These are phyloP conservation scores for Lobophora halterata DNA, from an alignment of 2,888 invertebrate species.

Conservation along the genomic window DNA sequence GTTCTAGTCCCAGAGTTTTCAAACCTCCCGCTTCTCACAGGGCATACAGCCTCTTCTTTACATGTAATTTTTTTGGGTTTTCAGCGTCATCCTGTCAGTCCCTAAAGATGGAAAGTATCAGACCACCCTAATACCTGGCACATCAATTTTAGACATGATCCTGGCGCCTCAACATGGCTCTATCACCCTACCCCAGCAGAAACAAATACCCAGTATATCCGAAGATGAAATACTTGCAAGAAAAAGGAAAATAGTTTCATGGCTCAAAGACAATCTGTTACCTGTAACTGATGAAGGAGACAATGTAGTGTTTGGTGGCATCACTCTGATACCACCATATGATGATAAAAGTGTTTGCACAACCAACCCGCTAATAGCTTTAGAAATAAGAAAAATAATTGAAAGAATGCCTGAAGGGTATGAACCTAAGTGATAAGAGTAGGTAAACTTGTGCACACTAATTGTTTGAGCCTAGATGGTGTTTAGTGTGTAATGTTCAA, in stretches of 20 bases:
- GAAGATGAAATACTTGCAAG: slow-evolving; percentile 37
- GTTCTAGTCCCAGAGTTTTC: too few relatives aligned
- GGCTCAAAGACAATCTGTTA: slow-evolving; percentile 60
- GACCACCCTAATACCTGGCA: slow-evolving; percentile 58
- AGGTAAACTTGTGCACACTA: neutral
- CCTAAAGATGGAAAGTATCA: slow-evolving; percentile 43
- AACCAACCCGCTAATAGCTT: slow-evolving; percentile 57
- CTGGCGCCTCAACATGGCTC: slow-evolving; percentile 28
- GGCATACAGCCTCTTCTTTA: too few relatives aligned
- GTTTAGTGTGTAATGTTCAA: too few relatives aligned
- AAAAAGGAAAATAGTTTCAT: slow-evolving; percentile 51
- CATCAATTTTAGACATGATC: slow-evolving; percentile 50
- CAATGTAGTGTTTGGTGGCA: slow-evolving; percentile 58
- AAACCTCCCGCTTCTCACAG: too few relatives aligned
- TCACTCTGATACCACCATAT: slow-evolving; percentile 59
- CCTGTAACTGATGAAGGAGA: slow-evolving; percentile 53
- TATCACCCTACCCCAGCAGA: slow-evolving; percentile 37
- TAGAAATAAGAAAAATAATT: slow-evolving; percentile 58
- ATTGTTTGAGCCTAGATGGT: too few relatives aligned
- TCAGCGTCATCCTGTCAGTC: slow-evolving; percentile 58
- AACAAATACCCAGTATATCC: slow-evolving; percentile 20
- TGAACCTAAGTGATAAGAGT: slow-evolving; percentile 27
- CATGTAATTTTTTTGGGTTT: slow-evolving; percentile 34
- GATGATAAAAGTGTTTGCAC: slow-evolving; percentile 55
- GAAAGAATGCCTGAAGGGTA: slow-evolving; percentile 59